Conservation (phyloP, 2,113 vertebrate genomes). For the Halcyon malimbica region DNA sequence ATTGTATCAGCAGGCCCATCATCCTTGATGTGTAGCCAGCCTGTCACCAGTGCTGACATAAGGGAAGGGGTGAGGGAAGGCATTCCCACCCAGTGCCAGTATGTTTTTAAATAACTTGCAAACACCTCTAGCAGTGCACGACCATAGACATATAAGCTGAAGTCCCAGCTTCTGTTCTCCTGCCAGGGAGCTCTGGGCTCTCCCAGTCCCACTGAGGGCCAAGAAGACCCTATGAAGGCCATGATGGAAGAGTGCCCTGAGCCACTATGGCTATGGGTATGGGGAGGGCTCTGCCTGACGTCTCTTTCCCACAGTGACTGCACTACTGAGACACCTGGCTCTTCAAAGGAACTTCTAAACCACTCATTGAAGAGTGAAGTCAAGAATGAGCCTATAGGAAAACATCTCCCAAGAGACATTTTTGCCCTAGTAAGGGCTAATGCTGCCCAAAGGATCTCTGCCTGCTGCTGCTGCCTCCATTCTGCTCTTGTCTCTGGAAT, state of each 20-base stretch:
- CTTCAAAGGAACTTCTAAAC: background rate
- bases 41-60: background rate
- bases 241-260: background rate
- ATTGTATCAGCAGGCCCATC: background rate
- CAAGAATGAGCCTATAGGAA: background rate
- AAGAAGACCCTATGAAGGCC: background rate
- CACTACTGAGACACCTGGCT: background rate
- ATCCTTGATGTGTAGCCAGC: background rate
- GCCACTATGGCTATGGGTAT: fast-evolving
- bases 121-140: background rate
- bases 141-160: background rate
- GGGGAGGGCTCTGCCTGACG: background rate
- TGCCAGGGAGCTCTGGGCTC: background rate
- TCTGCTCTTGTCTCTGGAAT: background rate
- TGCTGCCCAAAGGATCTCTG: background rate
- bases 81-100: background rate
- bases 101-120: background rate
- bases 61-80: background rate
- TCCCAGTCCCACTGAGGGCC: background rate
- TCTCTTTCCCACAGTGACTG: fast-evolving
- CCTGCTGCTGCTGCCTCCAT: background rate
- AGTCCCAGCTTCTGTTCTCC: background rate
- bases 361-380: background rate
- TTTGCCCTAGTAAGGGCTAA: background rate
- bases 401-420: background rate